Evolutionary conservation across 2,113 vertebrate genomes (phyloP), one percentile per base, ranked within the genome.

Genomic region (Corvus cornix): DNA sequence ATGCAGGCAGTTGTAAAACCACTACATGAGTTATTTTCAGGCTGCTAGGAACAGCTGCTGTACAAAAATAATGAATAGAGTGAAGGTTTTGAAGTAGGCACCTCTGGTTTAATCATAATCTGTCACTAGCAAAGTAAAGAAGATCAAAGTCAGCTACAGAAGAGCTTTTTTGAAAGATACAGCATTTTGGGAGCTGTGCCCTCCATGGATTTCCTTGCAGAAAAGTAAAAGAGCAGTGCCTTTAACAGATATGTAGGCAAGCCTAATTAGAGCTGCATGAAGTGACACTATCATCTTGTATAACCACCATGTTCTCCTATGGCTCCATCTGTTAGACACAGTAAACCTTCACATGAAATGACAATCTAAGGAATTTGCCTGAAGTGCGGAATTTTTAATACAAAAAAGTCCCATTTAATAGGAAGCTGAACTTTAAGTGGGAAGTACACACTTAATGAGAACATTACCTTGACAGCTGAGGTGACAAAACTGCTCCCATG

Each of bases 391-490:
- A 51, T n/a, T 84, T 66, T 20, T 39, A 76, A 66, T 8, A 33
- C 15, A 52, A 48, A 62, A 68, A 76, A 46, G 30, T 3, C 15
- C 26, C 68, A n/a, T 58, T 84, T 39, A 55, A 72, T 3, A 83
- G 46, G n/a, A 76, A 95, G 58, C 11, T 87, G 58, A 46, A 49
- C 53, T 84, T 75, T 17, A 87, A 77, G 80, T 3, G 24, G 83
- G 18, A 96, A 90, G 23, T 19, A 75, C 1, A 2, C 79, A 86
- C 6, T n/a, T 55, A 86, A 9, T 7, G 41, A 87, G 64, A 86
- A 58, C 70, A 91, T 99, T 98, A 99, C 99, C 99, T 99, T 99
- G 84, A 99, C 98, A 75, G 98, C 43, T 43, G 99, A 99, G 18
- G 99, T 98, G 89, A 99, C 98, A 95, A 99, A 98, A 97, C 98